Base-by-base conservation (phyloP, 1,140 invertebrate species). In the Eupeodes corollae region DNA sequence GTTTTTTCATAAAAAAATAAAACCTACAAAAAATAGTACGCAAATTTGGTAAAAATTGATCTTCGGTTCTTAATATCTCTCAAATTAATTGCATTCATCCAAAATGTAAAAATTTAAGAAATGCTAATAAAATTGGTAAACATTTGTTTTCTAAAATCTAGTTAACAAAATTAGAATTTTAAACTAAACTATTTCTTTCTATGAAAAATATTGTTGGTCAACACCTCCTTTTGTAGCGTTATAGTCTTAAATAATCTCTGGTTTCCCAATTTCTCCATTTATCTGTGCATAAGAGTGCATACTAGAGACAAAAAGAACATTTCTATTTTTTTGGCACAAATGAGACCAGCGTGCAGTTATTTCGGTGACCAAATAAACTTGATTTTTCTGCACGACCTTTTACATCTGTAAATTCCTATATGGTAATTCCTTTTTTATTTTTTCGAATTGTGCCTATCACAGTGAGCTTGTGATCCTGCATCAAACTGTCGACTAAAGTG, bases 401-500 rank as follows among this genome's bases (percentile, higher is more conserved):
- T 21, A 21, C 32, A 8, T 21, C 10, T 3, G 30, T 21, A 21
- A 43, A 43, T 43, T 43, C 10, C 14, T 43, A n/a, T n/a, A n/a
- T 43, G 9, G 42, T 19, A 12, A 43, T 19, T 30, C 26, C 19
- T 11, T 11, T 43, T 14, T 43, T 43, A 30, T 43, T 43, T 31
- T 43, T 42, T 5, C 42, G 3, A 6, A 43, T 30, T 30, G 42
- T 43, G 8, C 42, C 42, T 30, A 43, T 43, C 14, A 21, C 9
- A 5, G 42, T 43, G 6, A 43, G 21, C 32, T 31, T 31, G 19
- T 58, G 26, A 6, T n/a, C n/a, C n/a, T 54, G 41, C 12, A 58
- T 42, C 48, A 64, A 46, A 31, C 49, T 18, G 43, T 50, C 43
- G 3, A 55, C 47, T 39, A 69, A 42, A 26, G 56, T 54, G 37